These are phyloP conservation scores for Rhabdophis nuchalis DNA, from an alignment of 2,797 vertebrate species.

Conservation along the genomic window DNA sequence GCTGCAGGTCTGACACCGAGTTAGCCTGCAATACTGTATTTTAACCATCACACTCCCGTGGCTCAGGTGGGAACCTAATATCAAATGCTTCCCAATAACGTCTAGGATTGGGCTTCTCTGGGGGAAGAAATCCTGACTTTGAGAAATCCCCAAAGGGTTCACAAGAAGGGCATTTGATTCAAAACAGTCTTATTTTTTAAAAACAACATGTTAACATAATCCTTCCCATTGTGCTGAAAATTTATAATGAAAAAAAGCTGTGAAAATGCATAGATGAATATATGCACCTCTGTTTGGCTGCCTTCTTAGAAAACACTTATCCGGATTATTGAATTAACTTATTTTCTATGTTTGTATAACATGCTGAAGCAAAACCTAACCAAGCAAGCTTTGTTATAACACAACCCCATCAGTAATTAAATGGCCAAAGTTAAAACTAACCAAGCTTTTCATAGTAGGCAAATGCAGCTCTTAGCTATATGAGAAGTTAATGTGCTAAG, in stretches of 20 bases:
- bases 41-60: too few relatives aligned
- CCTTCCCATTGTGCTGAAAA: background rate
- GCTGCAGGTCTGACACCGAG: too few relatives aligned
- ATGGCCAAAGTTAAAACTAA: background rate
- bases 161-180: background rate
- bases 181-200: background rate
- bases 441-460: background rate
- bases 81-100: background rate
- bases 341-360: background rate
- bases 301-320: background rate
- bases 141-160: background rate
- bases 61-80: background rate
- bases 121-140: background rate
- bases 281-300: background rate
- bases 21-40: too few relatives aligned
- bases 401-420: background rate
- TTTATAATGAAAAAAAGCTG: background rate
- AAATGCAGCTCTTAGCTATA: background rate
- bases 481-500: background rate
- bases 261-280: background rate
- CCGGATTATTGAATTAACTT: background rate
- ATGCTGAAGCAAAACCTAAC: background rate
- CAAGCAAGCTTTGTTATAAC: background rate
- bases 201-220: background rate
- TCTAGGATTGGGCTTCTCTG: background rate